Base-by-base conservation (phyloP, 1,140 invertebrate genomes). In the Sipha flava region DNA sequence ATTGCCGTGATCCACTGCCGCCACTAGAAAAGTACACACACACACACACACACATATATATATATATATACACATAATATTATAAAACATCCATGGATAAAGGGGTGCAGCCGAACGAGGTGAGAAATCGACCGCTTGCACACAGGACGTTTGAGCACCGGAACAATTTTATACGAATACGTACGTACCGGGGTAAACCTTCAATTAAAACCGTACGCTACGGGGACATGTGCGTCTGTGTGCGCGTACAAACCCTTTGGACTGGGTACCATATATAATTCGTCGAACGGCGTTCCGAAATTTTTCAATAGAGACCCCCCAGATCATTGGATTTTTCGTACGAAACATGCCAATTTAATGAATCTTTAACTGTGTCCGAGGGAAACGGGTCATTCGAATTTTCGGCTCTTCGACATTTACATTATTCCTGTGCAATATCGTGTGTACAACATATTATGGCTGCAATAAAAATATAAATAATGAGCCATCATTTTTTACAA, bases 201-300 rank as follows among this genome's bases (percentile, higher is more conserved):
- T 66, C 62, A 66, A 66, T 66, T 66, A 66, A 64, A 66, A 66
- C 34, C 34, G 3, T n/a, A 59, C 57, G n/a, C n/a, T n/a, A n/a
- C 29, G 12, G 7, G 9, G 6, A 37, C 14, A 43, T 43, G 40
- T 9, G 40, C 0, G 59, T 34, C 4, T 62, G 57, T 62, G 57
- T 62, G 29, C 34, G 7, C n/a, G 31, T 31, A 40, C 9, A 40
- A 66, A 40, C n/a, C 34, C 62, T 40, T 66, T 66, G 21, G 21
- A 66, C 34, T 40, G 40, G n/a, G 2, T 14, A 66, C 62, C 62
- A 43, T 43, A 43, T 43, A 6, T 10, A 43, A 43, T 3, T 43
- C n/a, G 40, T 43, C 40, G 40, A 1, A 43, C 9, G 10, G n/a
- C n/a, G n/a, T n/a, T n/a, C 40, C 40, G 40, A 43, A 43, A 43